Evolutionary conservation across 1,140 invertebrate species (phyloP), one percentile per base, ranked within the genome.

Genomic region (Stegodyphus mimosarum): DNA sequence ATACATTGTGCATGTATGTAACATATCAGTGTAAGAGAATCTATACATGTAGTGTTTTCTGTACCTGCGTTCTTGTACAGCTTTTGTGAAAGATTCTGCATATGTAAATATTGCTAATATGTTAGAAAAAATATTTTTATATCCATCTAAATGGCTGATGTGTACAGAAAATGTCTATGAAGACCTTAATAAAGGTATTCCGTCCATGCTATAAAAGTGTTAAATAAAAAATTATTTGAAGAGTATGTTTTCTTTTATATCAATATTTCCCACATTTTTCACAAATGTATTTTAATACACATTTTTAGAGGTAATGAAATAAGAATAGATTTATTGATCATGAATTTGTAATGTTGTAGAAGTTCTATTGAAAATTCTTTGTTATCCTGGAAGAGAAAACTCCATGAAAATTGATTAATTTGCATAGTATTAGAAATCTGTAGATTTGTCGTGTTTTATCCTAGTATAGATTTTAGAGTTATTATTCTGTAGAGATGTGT

Each of bases 41-140:
- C 69, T 72, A 60, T 83, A 73, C n/a, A 72, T 83, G 81, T 75
- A 74, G 63, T 75, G 72, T 84, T 80, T 67, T 75, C 55, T 67
- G 81, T 73, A 73, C 70, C 60, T 73, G 55, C 55, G 33, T 81
- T 33, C 53, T 53, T 83, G 81, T 84, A 84, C 81, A 84, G 72
- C 63, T 69, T 84, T 84, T 76, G 15, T 53, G 17, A 51, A 84
- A 33, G 18, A 75, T 73, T 75, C 17, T 69, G 63, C 63, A 70
- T 75, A 50, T 84, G 73, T 84, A 76, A 55, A 84, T 76, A 84
- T 52, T 69, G 81, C 73, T 84, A 73, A 76, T 83, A 83, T 74
- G 81, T 84, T 71, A 84, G 81, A 84, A 84, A 72, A 84, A 84
- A 84, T 81, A 84, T 84, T 75, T 84, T 84, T 84, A 66, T 84